Evolutionary conservation across 2,888 invertebrate species (phyloP).

Genomic region (Cryptocheilus praepositus): DNA sequence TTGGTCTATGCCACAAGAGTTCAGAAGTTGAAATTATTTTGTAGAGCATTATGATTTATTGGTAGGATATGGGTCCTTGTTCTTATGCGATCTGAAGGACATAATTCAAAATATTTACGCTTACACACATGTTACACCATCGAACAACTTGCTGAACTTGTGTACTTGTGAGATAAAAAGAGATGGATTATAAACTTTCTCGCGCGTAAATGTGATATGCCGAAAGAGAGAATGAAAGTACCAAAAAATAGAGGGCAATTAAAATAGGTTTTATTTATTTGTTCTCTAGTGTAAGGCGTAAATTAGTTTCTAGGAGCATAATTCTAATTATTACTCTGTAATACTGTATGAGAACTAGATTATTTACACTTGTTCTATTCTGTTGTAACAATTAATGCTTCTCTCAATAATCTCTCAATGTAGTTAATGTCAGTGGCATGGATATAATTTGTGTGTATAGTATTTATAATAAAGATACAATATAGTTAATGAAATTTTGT

Average conservation of each 20-base stretch:
- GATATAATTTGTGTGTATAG: constrained; percentile 33
- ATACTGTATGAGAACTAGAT: constrained; percentile 72
- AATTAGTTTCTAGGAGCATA: constrained; percentile 63
- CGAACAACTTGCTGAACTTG: neutral
- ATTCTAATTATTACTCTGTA: constrained; percentile 70
- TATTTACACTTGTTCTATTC: constrained; percentile 69
- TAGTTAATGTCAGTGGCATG: constrained; percentile 60
- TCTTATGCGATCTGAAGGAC: constrained; percentile 1
- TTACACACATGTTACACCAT: constrained; percentile 1
- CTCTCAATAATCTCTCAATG: constrained; percentile 63
- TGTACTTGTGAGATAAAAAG: no score
- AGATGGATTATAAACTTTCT: no score
- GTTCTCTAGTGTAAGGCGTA: constrained; percentile 63
- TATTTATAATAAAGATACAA: constrained; percentile 10
- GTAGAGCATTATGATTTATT: neutral
- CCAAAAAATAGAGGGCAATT: constrained; percentile 52
- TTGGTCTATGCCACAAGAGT: neutral
- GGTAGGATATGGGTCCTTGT: constrained; percentile 6
- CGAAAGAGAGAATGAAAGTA: neutral
- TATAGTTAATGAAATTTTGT: constrained; percentile 2
- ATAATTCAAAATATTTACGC: constrained; percentile 10
- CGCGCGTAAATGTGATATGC: neutral
- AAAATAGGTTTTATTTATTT: constrained; percentile 68
- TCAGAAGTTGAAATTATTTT: neutral
- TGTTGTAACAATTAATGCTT: constrained; percentile 61